A percentile compares a stretch with the other conserved stretches of the same genome.
Evolutionary conservation across 2,113 vertebrate species (phyloP).

Genomic region (Notarius quadriscutis): DNA sequence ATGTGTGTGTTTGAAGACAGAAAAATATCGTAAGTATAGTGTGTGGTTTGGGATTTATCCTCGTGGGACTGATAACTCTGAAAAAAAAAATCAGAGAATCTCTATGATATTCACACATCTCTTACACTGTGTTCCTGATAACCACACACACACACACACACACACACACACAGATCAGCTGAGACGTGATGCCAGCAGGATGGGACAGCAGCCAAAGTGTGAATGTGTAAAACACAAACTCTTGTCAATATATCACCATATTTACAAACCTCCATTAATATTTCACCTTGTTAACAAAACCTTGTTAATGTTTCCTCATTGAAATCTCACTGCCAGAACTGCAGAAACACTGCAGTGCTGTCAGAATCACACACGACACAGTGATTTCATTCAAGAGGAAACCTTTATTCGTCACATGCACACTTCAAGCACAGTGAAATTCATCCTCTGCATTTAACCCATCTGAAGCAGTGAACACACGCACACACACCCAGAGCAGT

Average conservation of each 20-base stretch:
- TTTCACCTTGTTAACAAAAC: conserved; percentile 18
- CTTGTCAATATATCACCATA: neutral
- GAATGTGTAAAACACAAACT: conserved; percentile 13
- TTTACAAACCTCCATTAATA: neutral
- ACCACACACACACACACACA: neutral
- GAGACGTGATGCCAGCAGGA: conserved; percentile 1
- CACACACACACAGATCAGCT: neutral
- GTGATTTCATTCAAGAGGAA: neutral
- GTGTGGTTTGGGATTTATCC: neutral
- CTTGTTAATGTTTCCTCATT: neutral
- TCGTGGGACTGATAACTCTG: neutral
- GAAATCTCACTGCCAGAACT: neutral
- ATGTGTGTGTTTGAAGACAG: neutral
- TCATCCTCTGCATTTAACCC: too few species aligned
- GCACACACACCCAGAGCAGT: too few species aligned
- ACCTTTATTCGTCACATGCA: too few species aligned
- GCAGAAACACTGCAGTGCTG: neutral
- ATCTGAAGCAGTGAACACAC: too few species aligned
- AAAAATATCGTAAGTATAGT: neutral
- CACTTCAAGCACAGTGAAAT: too few species aligned
- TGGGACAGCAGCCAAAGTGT: neutral
- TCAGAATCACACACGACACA: neutral
- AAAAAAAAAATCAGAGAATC: neutral
- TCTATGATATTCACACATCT: neutral
- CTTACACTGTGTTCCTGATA: conserved; percentile 13